These are phyloP conservation scores for Coleophora deauratella DNA, from an alignment of 2,888 invertebrate species.

Conservation along the genomic window DNA sequence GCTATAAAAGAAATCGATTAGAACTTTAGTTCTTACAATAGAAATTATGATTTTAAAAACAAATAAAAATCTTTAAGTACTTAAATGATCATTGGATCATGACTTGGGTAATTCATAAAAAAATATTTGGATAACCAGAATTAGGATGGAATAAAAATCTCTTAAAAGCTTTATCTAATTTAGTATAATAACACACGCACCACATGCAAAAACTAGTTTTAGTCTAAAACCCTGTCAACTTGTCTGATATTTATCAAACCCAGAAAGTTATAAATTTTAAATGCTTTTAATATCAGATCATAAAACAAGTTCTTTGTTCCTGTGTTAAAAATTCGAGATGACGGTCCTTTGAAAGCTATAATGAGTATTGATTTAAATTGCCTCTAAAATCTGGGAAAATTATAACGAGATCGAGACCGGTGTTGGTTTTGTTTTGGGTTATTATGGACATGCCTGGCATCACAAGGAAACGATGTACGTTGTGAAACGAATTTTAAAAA, in stretches of 20 bases:
- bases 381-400: slow-evolving; percentile 68
- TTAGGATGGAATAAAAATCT: too few relatives aligned
- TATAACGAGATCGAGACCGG: slow-evolving; percentile 60
- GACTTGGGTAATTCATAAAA: too few relatives aligned
- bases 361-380: slow-evolving; percentile 74
- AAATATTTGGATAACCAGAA: too few relatives aligned
- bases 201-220: slow-evolving; percentile 6
- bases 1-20: too few relatives aligned
- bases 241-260: slow-evolving; percentile 56
- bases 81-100: too few relatives aligned
- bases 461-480: too few relatives aligned
- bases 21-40: too few relatives aligned
- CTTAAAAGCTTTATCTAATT: too few relatives aligned
- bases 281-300: slow-evolving; percentile 66
- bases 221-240: slow-evolving; percentile 38
- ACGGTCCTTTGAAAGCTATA: slow-evolving; percentile 68
- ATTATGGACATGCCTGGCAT: slow-evolving; percentile 31
- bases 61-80: too few relatives aligned
- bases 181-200: not conserved
- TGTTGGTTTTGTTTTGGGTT: slow-evolving; percentile 36
- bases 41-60: too few relatives aligned
- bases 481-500: too few relatives aligned
- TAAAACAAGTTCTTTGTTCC: slow-evolving; percentile 67
- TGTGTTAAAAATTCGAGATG: slow-evolving; percentile 58
- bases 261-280: slow-evolving; percentile 58